Conservation (phyloP, 2,888 invertebrate genomes). For the Drosophila rellima region DNA sequence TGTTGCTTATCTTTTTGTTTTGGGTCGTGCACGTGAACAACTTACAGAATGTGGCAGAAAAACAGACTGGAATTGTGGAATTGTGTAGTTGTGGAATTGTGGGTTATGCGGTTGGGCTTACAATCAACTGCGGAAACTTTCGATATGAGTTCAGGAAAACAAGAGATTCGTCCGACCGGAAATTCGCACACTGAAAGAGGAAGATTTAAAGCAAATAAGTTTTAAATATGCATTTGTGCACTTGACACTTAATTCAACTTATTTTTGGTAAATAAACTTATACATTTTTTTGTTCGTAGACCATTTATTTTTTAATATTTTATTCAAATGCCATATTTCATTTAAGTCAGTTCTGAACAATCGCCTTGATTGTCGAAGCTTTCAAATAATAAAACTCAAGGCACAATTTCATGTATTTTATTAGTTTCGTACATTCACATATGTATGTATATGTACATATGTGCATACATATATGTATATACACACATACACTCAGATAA, state of each 20-base stretch:
- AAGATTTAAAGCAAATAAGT: constrained; percentile 3
- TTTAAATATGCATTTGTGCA: background rate
- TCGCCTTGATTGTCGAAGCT: background rate
- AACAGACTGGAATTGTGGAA: constrained; percentile 32
- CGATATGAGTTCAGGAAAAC: constrained; percentile 22
- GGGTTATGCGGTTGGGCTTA: constrained; percentile 12
- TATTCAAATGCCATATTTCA: background rate
- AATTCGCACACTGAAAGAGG: constrained; percentile 4
- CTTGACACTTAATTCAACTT: constrained; percentile 9
- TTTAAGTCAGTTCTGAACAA: background rate
- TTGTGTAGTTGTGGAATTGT: constrained; percentile 16
- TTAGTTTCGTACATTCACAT: no score
- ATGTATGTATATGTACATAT: no score
- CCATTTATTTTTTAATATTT: no score
- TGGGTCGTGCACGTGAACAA: constrained; percentile 22
- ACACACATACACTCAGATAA: no score
- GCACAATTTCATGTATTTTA: constrained; percentile 50
- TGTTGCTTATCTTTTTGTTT: constrained; percentile 3
- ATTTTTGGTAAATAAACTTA: background rate
- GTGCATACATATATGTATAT: no score
- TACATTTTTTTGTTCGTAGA: background rate
- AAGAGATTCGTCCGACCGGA: constrained; percentile 10
- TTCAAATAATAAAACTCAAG: constrained; percentile 39
- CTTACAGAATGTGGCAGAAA: constrained; percentile 29
- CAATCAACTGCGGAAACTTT: constrained; percentile 35